Evolutionary conservation across 2,888 invertebrate genomes (phyloP).

Genomic region (Mechanitis mazaeus): DNA sequence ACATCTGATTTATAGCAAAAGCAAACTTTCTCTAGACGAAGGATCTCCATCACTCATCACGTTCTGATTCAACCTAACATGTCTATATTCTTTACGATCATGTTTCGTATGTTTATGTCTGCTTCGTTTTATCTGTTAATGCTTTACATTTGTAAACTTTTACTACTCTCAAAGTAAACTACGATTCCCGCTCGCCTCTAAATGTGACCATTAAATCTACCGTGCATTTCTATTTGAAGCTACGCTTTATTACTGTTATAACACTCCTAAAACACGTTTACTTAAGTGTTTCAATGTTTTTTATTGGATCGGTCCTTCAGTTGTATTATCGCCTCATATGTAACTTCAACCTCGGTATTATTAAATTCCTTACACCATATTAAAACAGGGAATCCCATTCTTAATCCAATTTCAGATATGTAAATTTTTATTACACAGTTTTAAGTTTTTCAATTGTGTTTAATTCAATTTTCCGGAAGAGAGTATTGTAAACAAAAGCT

Average conservation of each 20-base stretch:
- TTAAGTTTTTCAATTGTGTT: slow-evolving; percentile 8
- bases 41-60: slow-evolving; percentile 17
- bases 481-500: neutral
- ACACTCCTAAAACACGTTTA: slow-evolving; percentile 34
- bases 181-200: slow-evolving; percentile 39
- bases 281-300: slow-evolving; percentile 33
- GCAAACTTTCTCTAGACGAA: slow-evolving; percentile 16
- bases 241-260: slow-evolving; percentile 40
- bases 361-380: slow-evolving; percentile 3
- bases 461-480: neutral
- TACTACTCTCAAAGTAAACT: slow-evolving; percentile 48
- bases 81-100: slow-evolving; percentile 23
- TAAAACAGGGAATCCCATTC: neutral
- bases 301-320: slow-evolving; percentile 24
- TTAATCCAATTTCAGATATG: neutral
- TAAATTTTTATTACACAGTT: slow-evolving; percentile 3
- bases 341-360: slow-evolving; percentile 8
- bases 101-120: slow-evolving; percentile 19
- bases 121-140: slow-evolving; percentile 33
- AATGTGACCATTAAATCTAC: slow-evolving; percentile 48
- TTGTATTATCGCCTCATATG: slow-evolving; percentile 18
- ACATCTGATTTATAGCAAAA: slow-evolving; percentile 24
- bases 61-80: slow-evolving; percentile 15
- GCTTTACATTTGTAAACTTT: slow-evolving; percentile 39
- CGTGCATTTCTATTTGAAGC: slow-evolving; percentile 50